Evolutionary conservation across 2,113 vertebrate species (phyloP).

Genomic region (Trinectes maculatus): DNA sequence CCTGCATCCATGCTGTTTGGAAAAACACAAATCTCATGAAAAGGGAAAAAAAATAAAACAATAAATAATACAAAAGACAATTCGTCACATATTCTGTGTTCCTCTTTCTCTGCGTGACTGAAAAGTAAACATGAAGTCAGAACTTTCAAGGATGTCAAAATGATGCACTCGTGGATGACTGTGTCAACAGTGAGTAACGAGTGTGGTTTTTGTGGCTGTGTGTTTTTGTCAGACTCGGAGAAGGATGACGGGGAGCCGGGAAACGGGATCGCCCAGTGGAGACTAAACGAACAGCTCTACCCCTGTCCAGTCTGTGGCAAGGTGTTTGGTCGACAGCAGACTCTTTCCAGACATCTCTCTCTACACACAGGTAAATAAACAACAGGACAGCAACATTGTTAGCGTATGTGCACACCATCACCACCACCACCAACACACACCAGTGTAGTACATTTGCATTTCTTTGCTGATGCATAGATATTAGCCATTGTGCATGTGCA

Average conservation of each 20-base stretch:
- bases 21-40: neutral
- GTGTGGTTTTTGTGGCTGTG: constrained; percentile 4
- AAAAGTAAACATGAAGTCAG: neutral
- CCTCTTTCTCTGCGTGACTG: neutral
- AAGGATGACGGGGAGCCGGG: constrained; percentile 88
- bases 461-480: neutral
- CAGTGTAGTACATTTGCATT: neutral
- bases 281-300: constrained; percentile 94
- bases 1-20: neutral
- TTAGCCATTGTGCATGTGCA: neutral
- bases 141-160: too few relatives aligned
- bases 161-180: constrained; percentile 10
- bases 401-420: neutral
- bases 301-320: constrained; percentile 96
- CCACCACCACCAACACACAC: neutral
- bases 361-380: constrained; percentile 92
- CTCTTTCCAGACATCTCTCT: constrained; percentile 94
- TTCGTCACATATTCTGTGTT: too few relatives aligned
- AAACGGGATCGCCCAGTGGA: constrained; percentile 91
- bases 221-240: constrained; percentile 84
- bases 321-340: constrained; percentile 97
- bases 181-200: constrained; percentile 5
- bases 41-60: constrained; percentile 5
- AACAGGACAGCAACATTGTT: neutral
- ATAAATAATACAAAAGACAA: too few relatives aligned